Base-by-base conservation (phyloP, 1,140 invertebrate genomes). In the Helicoverpa zea region DNA sequence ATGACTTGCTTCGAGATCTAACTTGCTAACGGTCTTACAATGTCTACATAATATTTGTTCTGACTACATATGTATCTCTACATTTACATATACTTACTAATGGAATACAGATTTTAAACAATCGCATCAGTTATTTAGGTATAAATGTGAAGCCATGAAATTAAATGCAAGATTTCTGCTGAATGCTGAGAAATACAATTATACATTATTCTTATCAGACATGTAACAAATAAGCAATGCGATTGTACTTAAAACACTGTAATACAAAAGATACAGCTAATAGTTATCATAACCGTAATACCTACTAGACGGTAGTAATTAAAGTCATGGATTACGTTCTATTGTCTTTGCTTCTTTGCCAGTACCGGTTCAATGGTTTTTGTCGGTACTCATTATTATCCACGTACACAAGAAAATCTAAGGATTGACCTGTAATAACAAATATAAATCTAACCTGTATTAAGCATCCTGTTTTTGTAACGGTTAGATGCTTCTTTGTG, bases 361-460 rank as follows among this genome's bases (percentile, higher is more conserved):
- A 59, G 18, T 29, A 54, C 58, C 58, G 58, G 58, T 23, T 59
- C 58, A 59, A 29, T 59, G 58, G 58, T 29, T 29, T 59, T 29
- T 29, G 23, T 59, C 58, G 18, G 29, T 3, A 59, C 10, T 59
- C 58, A 59, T 29, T 23, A 29, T 59, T 11, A 30, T 61, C 59
- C 59, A 61, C 29, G 59, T 61, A 61, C 52, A 54, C 52, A 61
- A 61, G 23, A 61, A 61, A 61, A 61, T 3, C 29, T 35, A 61
- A 61, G 59, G 29, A 61, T 30, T 13, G 13, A 61, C 59, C 59
- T 61, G 59, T 61, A 61, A 61, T 61, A 30, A 61, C 11, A 59
- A 59, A 16, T 63, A 63, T 63, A 35, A 35, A 59, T 59, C 9
- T 59, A 59, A 30, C 11, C 29, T 58, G 54, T 58, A 58, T 14